Conservation (phyloP, 1,140 invertebrate species). For the Temnothorax curvispinosus region DNA sequence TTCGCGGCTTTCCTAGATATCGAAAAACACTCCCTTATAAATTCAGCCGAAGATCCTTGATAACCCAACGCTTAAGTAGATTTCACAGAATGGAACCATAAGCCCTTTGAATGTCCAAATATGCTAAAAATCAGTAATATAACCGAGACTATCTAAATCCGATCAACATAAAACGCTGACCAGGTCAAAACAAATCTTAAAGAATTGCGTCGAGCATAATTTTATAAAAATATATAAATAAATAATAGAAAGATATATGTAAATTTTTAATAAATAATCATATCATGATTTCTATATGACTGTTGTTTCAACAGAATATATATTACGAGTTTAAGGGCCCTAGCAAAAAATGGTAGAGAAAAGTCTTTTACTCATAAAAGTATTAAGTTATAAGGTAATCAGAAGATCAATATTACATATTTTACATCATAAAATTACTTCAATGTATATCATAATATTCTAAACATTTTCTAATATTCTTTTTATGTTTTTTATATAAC, state of each 20-base stretch:
- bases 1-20: conserved; percentile 33
- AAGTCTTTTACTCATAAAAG: too few species aligned
- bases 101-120: conserved; percentile 36
- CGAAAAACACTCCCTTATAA: conserved; percentile 62
- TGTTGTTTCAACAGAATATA: neutral
- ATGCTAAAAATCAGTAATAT: conserved; percentile 16
- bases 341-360: too few species aligned
- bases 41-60: conserved; percentile 53
- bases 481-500: too few species aligned
- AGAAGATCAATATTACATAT: too few species aligned
- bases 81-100: conserved; percentile 61
- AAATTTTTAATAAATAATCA: neutral
- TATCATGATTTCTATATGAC: neutral
- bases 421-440: too few species aligned
- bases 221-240: neutral
- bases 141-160: conserved; percentile 19
- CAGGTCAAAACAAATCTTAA: conserved; percentile 5
- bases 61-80: conserved; percentile 46
- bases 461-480: too few species aligned
- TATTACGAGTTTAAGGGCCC: neutral
- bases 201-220: neutral
- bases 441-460: too few species aligned
- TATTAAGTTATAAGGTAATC: too few species aligned
- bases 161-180: conserved; percentile 29
- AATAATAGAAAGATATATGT: neutral